These are phyloP conservation scores for Barbus barbus DNA, from an alignment of 2,113 vertebrate species.

Conservation along the genomic window DNA sequence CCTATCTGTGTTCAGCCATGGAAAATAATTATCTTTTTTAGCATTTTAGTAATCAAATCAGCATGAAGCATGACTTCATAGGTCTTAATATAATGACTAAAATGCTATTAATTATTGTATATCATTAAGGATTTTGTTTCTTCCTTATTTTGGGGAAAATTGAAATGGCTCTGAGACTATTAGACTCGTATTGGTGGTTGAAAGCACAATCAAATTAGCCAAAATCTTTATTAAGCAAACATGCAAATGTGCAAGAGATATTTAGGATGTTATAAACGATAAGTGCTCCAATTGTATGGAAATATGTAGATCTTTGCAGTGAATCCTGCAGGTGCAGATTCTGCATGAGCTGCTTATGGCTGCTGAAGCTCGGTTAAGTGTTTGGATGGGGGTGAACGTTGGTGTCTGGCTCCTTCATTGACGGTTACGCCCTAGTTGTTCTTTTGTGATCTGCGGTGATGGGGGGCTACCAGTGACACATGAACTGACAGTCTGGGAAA, in stretches of 20 bases:
- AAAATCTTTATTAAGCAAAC: neutral
- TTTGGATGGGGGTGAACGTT: neutral
- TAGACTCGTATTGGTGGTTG: neutral
- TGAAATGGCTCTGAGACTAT: neutral
- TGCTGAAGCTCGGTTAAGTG: neutral
- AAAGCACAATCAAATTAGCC: conserved; percentile 31
- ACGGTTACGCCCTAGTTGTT: conserved; percentile 56
- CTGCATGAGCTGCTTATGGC: neutral
- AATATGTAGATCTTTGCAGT: neutral
- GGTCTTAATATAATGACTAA: neutral
- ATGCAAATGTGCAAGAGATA: neutral
- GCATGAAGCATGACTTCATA: neutral
- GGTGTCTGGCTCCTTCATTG: conserved; percentile 33
- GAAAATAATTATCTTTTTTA: neutral
- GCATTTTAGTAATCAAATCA: neutral
- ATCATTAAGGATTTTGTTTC: neutral
- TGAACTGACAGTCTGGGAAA: conserved; percentile 51
- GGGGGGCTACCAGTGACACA: conserved; percentile 43
- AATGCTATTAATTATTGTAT: neutral
- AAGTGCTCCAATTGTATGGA: neutral
- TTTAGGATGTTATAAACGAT: neutral
- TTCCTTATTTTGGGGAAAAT: neutral
- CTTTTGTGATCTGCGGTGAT: conserved; percentile 49
- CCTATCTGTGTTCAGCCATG: neutral
- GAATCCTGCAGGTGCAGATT: neutral